These are phyloP conservation scores for Dufourea novaeangliae DNA, from an alignment of 1,140 invertebrate genomes.

Conservation along the genomic window DNA sequence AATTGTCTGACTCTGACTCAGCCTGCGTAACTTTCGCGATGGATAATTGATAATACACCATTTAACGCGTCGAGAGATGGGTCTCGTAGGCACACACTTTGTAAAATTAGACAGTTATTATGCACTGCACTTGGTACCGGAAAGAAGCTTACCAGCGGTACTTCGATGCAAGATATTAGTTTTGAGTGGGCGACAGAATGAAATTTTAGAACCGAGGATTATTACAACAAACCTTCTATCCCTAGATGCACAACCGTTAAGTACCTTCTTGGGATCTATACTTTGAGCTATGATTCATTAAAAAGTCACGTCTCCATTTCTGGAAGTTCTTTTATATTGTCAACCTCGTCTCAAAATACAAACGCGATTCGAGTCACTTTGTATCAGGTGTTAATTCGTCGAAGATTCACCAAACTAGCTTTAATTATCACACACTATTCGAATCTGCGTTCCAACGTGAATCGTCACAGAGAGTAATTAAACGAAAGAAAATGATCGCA, in stretches of 20 bases:
- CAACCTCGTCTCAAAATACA: too few species aligned
- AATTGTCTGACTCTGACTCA: constrained; percentile 36
- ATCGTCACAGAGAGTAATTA: too few species aligned
- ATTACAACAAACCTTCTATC: too few species aligned
- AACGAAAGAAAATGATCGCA: not conserved
- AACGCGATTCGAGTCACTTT: not conserved
- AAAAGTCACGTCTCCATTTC: not conserved
- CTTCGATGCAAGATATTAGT: too few species aligned
- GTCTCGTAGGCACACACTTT: not conserved
- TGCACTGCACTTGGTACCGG: not conserved
- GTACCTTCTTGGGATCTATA: not conserved
- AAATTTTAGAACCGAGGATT: too few species aligned
- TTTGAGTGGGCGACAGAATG: too few species aligned
- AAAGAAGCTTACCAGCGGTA: not conserved
- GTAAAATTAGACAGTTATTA: not conserved
- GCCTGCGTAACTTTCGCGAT: constrained; percentile 15
- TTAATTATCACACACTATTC: not conserved
- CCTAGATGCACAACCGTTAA: not conserved
- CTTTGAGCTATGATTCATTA: not conserved
- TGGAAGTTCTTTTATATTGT: not conserved
- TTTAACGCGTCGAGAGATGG: constrained; percentile 56
- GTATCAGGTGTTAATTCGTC: not conserved
- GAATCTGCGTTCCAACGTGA: not conserved
- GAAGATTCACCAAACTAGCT: too few species aligned
- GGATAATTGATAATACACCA: constrained; percentile 24